Conservation (phyloP, 2,888 invertebrate species). For the Troides helena region DNA sequence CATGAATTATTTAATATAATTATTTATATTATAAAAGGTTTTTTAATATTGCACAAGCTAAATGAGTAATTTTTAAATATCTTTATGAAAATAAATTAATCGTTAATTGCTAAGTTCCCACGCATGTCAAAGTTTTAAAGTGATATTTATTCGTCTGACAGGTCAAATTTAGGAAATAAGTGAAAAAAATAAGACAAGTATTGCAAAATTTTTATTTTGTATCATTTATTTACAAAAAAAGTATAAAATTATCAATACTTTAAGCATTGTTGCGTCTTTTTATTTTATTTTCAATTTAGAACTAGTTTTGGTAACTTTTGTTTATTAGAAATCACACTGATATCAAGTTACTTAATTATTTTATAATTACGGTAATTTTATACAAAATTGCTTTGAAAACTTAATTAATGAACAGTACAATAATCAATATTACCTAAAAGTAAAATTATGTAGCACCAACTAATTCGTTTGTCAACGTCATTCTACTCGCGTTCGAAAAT, state of each 20-base stretch:
- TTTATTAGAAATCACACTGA: conserved; percentile 32
- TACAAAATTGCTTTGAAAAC: conserved; percentile 29
- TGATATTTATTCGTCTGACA: conserved; percentile 9
- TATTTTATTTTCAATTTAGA: conserved; percentile 44
- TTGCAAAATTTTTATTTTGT: conserved; percentile 30
- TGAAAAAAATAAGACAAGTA: conserved; percentile 6
- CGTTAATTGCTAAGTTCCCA: too few species aligned
- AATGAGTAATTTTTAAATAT: too few species aligned
- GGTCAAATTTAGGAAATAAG: not conserved
- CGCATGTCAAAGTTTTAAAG: too few species aligned
- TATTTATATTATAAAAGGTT: too few species aligned
- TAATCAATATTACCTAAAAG: conserved; percentile 15
- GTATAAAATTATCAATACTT: conserved; percentile 29
- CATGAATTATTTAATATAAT: too few species aligned
- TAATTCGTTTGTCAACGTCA: conserved; percentile 55
- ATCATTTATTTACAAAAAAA: conserved; percentile 32
- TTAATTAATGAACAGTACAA: conserved; percentile 15
- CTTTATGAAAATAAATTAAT: too few species aligned
- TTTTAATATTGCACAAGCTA: too few species aligned
- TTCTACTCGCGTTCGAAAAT: conserved; percentile 31
- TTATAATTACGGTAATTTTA: not conserved
- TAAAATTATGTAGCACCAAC: conserved; percentile 59
- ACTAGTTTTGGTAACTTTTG: conserved; percentile 66
- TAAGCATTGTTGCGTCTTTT: conserved; percentile 31
- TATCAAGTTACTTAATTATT: not conserved